phyloP scores from a whole-genome alignment of 2,113 vertebrate species.

The Sardina pilchardus region DNA sequence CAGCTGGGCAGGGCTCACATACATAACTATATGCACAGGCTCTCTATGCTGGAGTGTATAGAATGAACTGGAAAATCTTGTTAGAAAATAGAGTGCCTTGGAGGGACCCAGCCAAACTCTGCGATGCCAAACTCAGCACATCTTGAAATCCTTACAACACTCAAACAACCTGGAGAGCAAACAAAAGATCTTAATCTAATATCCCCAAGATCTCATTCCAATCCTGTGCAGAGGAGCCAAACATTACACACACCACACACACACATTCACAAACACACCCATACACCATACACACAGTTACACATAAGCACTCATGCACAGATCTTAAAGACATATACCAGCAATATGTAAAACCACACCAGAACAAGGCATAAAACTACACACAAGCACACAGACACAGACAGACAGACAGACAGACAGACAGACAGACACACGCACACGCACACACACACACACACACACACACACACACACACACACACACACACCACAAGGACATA shows the following conservation, averaged over 20 bases:
- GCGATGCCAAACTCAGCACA: slow-evolving; percentile 39
- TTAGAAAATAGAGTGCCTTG: background rate
- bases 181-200: slow-evolving; percentile 47
- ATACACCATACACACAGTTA: slow-evolving; percentile 22
- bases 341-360: background rate
- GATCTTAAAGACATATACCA: background rate
- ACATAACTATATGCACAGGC: background rate
- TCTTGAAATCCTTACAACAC: slow-evolving; percentile 47
- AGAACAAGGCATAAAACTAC: background rate
- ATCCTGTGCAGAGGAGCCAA: slow-evolving; percentile 39
- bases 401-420: background rate
- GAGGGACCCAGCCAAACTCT: background rate
- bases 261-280: slow-evolving; percentile 16
- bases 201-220: slow-evolving; percentile 39
- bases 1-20: background rate
- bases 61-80: background rate
- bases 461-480: background rate
- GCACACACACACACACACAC: slow-evolving; percentile 18
- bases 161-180: slow-evolving; percentile 47
- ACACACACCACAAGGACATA: too few relatives aligned
- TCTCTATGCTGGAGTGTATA: background rate
- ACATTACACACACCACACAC: slow-evolving; percentile 25
- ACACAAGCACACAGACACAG: background rate
- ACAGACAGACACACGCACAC: background rate
- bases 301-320: slow-evolving; percentile 20